Conservation (phyloP, 2,113 vertebrate species). For the Tachysurus vachellii region DNA sequence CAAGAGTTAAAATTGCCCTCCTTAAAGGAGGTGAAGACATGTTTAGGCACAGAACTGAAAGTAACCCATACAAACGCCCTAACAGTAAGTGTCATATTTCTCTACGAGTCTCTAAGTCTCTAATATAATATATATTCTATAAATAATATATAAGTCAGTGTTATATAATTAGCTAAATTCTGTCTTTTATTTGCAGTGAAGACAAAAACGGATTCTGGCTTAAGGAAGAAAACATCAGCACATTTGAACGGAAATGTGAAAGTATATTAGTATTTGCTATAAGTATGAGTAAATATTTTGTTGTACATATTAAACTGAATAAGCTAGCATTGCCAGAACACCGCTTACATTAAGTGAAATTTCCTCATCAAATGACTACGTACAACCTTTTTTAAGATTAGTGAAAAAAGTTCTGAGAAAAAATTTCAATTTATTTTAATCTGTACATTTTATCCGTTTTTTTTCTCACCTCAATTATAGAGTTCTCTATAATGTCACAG, state of each 20-base stretch:
- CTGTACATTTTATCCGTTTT: neutral
- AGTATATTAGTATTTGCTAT: neutral
- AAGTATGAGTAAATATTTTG: too few relatives aligned
- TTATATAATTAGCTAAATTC: neutral
- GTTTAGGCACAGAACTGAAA: neutral
- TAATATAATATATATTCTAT: neutral
- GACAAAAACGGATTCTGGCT: neutral
- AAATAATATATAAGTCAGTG: neutral
- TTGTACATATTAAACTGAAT: neutral
- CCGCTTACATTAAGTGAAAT: too few relatives aligned
- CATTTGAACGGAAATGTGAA: neutral
- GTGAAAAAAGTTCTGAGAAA: too few relatives aligned
- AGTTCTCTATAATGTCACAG: neutral
- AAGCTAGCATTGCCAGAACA: too few relatives aligned
- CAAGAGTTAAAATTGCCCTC: neutral
- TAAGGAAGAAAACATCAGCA: conserved; percentile 55
- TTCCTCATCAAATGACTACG: too few relatives aligned
- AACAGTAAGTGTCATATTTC: neutral
- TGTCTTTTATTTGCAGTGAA: neutral
- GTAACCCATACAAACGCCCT: neutral
- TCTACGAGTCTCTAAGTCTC: too few relatives aligned
- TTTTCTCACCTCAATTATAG: neutral
- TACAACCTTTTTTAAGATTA: too few relatives aligned
- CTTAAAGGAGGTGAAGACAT: neutral
- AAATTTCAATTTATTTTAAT: neutral